Base-by-base conservation (phyloP, 2,888 invertebrate genomes). In the Diarsia dahlii region DNA sequence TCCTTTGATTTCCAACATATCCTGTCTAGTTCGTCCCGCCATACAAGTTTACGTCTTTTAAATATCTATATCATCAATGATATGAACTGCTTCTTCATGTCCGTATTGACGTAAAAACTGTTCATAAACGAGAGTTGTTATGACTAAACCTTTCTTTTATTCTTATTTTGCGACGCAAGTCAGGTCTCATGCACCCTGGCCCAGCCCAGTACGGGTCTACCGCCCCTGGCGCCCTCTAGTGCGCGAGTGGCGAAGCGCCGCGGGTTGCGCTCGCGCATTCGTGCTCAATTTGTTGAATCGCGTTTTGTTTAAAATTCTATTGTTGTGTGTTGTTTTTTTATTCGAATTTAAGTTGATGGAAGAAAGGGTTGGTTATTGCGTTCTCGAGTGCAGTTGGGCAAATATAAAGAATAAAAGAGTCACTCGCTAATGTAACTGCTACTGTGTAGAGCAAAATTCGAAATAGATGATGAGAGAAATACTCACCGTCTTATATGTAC, bases 151-250 rank as follows among this genome's bases (percentile, higher is more conserved):
- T 81, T 77, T 73, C 12, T 15, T 9, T 20, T 46, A n/a, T 46
- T 63, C 50, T 50, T 67, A 10, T 64, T 62, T 23, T 8, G n/a
- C 64, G 39, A 70, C 34, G 9, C 0, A 15, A 28, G 1, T 39
- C 60, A 52, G 60, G n/a, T 63, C 60, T 62, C 28, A 23, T 62
- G 50, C 71, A 62, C 48, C 68, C 70, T 60, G 70, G 28, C 39
- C 50, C 45, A 45, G 46, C 62, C 71, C 78, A 68, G 79, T 83
- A 80, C 83, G 86, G 81, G 70, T 75, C 77, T 72, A 63, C 87
- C 89, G 87, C 88, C 86, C 86, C 81, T 81, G 88, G 89, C 89
- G 87, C 89, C 91, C 89, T 89, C 89, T 84, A 84, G 83, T 77
- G 82, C n/a, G 52, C 84, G 62, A 83, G 84, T 83, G 82, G 75